Evolutionary conservation across 2,797 vertebrate species (phyloP).

Genomic region (Premnoplex brunnescens): DNA sequence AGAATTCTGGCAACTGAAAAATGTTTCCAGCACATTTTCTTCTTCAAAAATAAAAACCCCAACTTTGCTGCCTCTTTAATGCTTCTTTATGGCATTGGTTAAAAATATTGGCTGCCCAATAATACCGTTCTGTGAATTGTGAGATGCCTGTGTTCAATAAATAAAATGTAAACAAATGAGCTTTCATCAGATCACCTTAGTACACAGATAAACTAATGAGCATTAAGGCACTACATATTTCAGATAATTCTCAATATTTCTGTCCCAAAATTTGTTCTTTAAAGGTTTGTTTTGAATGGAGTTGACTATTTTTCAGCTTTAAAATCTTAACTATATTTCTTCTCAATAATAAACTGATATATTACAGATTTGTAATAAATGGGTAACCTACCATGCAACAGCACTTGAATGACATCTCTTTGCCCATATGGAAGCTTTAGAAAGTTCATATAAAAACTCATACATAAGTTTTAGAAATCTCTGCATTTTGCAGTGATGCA

Average conservation of each 20-base stretch:
- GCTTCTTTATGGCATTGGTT: not conserved
- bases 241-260: not conserved
- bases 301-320: not conserved
- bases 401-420: not conserved
- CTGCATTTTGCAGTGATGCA: not conserved
- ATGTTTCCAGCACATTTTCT: not conserved
- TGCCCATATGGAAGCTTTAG: not conserved
- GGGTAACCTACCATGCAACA: not conserved
- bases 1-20: not conserved
- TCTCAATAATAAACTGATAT: not conserved
- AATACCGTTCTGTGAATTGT: not conserved
- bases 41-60: not conserved
- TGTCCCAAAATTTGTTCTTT: not conserved
- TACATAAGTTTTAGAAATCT: not conserved
- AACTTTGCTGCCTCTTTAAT: not conserved
- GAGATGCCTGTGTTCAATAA: not conserved
- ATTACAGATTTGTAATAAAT: not conserved
- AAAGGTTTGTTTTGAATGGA: not conserved
- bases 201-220: not conserved
- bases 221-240: not conserved
- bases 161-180: not conserved
- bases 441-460: not conserved
- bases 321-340: not conserved
- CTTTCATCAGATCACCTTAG: not conserved
- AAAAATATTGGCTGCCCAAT: not conserved